These are phyloP conservation scores for Bagarius yarrelli DNA, from an alignment of 2,113 vertebrate genomes.

Conservation along the genomic window DNA sequence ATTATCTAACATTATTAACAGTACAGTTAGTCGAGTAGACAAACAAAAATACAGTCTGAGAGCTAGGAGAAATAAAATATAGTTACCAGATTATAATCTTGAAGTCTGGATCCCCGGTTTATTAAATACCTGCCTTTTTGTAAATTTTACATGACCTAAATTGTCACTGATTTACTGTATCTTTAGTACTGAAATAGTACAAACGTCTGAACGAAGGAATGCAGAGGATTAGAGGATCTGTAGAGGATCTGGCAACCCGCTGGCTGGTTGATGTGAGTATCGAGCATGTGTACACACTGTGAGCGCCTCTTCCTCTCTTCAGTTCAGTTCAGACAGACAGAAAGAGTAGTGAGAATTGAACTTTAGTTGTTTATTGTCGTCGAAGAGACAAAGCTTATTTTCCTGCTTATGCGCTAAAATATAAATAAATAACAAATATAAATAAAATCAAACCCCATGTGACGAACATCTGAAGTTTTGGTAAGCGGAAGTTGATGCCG, in stretches of 20 bases:
- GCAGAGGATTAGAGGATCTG: rapidly evolving
- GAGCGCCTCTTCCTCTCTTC: conserved; percentile 35
- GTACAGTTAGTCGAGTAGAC: background rate
- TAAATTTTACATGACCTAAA: background rate
- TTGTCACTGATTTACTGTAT: too few relatives aligned
- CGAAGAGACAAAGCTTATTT: background rate
- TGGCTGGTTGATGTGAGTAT: conserved; percentile 1
- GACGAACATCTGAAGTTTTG: background rate
- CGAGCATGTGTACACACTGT: background rate
- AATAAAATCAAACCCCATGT: conserved; percentile 29
- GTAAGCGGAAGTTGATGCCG: conserved; percentile 63
- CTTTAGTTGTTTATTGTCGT: background rate
- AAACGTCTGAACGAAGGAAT: background rate
- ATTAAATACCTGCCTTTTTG: background rate
- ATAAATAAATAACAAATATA: background rate
- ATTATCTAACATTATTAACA: background rate
- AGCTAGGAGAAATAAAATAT: background rate
- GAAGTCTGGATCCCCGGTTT: too few relatives aligned
- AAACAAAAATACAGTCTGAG: background rate
- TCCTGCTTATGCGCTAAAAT: background rate
- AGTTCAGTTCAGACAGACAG: conserved; percentile 1
- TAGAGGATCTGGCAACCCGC: conserved; percentile 27
- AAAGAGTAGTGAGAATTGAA: conserved; percentile 1
- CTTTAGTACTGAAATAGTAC: background rate
- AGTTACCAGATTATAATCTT: background rate